phyloP scores from a whole-genome alignment of 2,113 vertebrate genomes.

The Dasyornis broadbenti region DNA sequence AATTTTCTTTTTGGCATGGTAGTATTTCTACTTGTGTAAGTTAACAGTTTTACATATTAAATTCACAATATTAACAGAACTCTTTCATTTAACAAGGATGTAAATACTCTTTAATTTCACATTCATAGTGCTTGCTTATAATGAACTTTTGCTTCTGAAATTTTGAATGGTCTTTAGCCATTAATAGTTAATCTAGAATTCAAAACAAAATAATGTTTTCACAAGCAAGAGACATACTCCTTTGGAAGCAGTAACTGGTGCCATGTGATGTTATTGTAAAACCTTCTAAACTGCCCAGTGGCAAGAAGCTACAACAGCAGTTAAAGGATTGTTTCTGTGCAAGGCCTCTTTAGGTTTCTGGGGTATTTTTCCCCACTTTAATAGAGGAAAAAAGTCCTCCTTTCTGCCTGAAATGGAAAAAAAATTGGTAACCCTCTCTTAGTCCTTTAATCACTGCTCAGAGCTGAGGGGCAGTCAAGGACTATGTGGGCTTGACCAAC shows the following conservation, averaged over 20 bases:
- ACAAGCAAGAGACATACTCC: neutral
- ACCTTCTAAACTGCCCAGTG: neutral
- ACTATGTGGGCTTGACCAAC: neutral
- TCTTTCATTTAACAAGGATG: neutral
- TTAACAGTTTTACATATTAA: neutral
- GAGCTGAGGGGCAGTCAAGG: neutral
- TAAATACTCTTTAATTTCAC: neutral
- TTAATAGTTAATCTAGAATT: neutral
- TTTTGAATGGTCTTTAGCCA: neutral
- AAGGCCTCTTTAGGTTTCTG: neutral
- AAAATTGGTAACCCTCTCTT: neutral
- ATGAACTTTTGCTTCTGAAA: neutral
- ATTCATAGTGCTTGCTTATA: neutral
- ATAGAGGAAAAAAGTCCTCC: neutral
- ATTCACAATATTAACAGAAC: neutral
- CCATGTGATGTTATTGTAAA: neutral
- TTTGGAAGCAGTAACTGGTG: neutral
- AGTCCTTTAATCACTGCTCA: neutral
- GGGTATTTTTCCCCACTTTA: neutral
- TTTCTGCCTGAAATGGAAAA: neutral
- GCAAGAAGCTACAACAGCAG: neutral
- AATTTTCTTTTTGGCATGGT: conserved; percentile 51
- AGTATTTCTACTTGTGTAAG: conserved; percentile 26
- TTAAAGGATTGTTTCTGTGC: neutral
- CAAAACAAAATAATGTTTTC: neutral